Conservation (phyloP, 2,888 invertebrate genomes). For the Adineta ricciae region DNA sequence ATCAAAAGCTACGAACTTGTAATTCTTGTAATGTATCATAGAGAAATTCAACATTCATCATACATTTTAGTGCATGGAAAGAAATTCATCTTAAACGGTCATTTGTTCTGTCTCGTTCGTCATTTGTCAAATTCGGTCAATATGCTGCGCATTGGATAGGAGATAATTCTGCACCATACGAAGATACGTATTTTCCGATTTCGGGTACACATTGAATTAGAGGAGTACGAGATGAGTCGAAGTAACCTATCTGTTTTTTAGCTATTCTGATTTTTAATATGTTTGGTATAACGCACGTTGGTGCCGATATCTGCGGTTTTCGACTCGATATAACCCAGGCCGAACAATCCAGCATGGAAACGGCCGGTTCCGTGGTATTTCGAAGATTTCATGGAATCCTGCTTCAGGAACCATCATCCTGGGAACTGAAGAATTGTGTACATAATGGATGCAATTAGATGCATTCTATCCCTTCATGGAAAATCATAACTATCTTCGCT, state of each 20-base stretch:
- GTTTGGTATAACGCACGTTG: slow-evolving; percentile 47
- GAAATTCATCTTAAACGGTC: slow-evolving; percentile 35
- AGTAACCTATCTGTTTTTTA: not conserved
- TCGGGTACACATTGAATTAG: slow-evolving; percentile 54
- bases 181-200: slow-evolving; percentile 59
- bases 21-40: slow-evolving; percentile 17
- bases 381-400: too few relatives aligned
- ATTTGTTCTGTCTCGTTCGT: slow-evolving; percentile 40
- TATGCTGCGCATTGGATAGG: slow-evolving; percentile 46
- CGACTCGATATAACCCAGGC: slow-evolving; percentile 39
- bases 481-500: slow-evolving; percentile 42
- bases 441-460: slow-evolving; percentile 48
- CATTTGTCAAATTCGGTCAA: slow-evolving; percentile 41
- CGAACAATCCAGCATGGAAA: too few relatives aligned
- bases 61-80: slow-evolving; percentile 39
- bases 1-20: slow-evolving; percentile 38
- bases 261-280: slow-evolving; percentile 37
- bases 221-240: too few relatives aligned
- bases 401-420: too few relatives aligned
- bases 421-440: slow-evolving; percentile 46
- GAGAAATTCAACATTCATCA: not conserved
- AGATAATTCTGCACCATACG: slow-evolving; percentile 43
- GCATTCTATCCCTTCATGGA: slow-evolving; percentile 49
- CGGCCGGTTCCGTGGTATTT: too few relatives aligned
- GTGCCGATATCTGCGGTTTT: too few relatives aligned